Percentiles rank a stretch among this genome's conserved stretches.
Evolutionary conservation across 2,888 invertebrate species (phyloP).

Genomic region (Dyspetes luteomarginatus): DNA sequence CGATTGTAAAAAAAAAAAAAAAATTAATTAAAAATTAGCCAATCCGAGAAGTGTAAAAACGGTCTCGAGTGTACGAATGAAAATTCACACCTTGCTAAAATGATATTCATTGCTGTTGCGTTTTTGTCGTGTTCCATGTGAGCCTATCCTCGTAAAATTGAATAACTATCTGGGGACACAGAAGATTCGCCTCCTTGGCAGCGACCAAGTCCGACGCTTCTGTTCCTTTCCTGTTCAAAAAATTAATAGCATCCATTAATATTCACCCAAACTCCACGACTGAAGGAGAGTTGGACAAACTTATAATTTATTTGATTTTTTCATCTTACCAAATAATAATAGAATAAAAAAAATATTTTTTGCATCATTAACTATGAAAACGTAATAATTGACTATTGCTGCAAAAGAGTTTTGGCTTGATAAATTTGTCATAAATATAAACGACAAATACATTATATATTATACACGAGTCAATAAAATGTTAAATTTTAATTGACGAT

Average conservation of each 20-base stretch:
- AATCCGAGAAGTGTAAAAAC: neutral
- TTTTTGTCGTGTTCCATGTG: conserved; percentile 92
- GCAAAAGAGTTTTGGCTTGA: too few relatives aligned
- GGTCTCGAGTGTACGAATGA: neutral
- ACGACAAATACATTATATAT: too few relatives aligned
- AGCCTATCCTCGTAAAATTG: conserved; percentile 90
- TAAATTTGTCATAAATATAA: too few relatives aligned
- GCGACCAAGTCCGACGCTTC: conserved; percentile 89
- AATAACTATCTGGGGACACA: conserved; percentile 89
- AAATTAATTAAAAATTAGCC: too few relatives aligned
- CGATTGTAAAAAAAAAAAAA: too few relatives aligned
- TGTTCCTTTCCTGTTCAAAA: conserved; percentile 87
- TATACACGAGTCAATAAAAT: conserved; percentile 59
- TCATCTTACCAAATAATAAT: too few relatives aligned
- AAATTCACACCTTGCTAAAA: conserved; percentile 1
- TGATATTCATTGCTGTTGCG: conserved; percentile 62
- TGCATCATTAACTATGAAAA: conserved; percentile 5
- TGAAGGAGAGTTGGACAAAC: too few relatives aligned
- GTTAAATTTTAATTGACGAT: too few relatives aligned
- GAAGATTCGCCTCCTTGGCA: conserved; percentile 87
- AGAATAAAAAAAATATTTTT: conserved; percentile 24
- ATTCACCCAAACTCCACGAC: too few relatives aligned
- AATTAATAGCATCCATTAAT: too few relatives aligned
- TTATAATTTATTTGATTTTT: too few relatives aligned
- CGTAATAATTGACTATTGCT: neutral